Evolutionary conservation across 2,888 invertebrate genomes (phyloP), one percentile per base, ranked within the genome.

Genomic region (Frankliniella fusca): DNA sequence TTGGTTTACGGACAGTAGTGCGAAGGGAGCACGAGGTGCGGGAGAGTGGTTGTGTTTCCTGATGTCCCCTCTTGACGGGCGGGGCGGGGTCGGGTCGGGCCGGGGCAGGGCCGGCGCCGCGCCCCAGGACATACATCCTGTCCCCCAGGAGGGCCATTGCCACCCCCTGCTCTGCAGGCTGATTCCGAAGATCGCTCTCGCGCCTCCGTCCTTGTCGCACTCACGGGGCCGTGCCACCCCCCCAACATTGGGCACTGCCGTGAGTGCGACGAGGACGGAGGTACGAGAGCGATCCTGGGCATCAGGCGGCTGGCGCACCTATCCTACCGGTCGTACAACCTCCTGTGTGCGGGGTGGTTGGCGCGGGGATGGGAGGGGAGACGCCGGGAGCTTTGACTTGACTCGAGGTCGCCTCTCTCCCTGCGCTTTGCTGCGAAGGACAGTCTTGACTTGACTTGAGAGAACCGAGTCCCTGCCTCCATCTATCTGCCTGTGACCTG

Each of bases 91-190:
- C n/a, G n/a, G n/a, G n/a, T n/a, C 80, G 70, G 83, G 80, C 48
- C 38, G 80, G n/a, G 61, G 10, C 70, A 10, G 23, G 23, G 70
- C 70, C 81, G 54, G 80, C 81, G 65, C 81, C 28, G 28, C 81
- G 38, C 50, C 82, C 27, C 82, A 81, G 82, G 83, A 84, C 85
- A 85, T 85, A 86, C 86, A 86, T 87, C 86, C 86, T 88, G 88
- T 88, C 84, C 84, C 85, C 85, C 85, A 83, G 84, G 85, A 84
- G 84, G 83, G 84, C 84, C 54, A 20, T 81, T 61, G 38, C 54
- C 48, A 18, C n/a, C 38, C 84, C 85, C 85, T 82, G 83, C 82
- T 83, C 76, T 82, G 83, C n/a, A n/a, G n/a, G n/a, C n/a, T n/a
- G n/a, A n/a, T n/a, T n/a, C n/a, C n/a, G n/a, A n/a, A n/a, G n/a